phyloP scores from a whole-genome alignment of 2,113 vertebrate genomes.

The Cygnus atratus region DNA sequence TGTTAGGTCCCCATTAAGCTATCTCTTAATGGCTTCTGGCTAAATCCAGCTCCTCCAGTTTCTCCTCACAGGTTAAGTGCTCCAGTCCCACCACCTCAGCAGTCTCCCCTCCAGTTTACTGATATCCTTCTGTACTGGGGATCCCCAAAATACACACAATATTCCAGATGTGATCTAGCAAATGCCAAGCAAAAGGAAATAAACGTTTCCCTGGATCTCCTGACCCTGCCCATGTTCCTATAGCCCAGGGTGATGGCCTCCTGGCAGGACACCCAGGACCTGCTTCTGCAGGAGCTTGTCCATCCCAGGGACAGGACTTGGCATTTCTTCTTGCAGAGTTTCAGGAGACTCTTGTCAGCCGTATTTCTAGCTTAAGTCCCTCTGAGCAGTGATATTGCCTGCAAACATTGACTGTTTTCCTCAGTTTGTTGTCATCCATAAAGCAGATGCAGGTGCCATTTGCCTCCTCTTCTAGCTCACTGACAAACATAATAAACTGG shows the following conservation, averaged over 20 bases:
- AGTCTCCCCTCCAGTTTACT: accelerated
- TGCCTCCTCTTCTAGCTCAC: not conserved
- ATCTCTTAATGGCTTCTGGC: not conserved
- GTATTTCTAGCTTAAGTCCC: not conserved
- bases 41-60: not conserved
- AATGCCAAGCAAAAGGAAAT: not conserved
- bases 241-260: not conserved
- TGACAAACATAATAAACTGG: not conserved
- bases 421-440: not conserved
- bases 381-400: not conserved
- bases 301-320: not conserved
- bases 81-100: not conserved
- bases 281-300: not conserved
- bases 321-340: not conserved
- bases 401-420: not conserved
- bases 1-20: not conserved
- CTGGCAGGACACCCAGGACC: accelerated
- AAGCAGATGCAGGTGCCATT: not conserved
- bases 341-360: not conserved
- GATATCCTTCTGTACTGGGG: not conserved
- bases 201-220: not conserved
- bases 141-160: not conserved
- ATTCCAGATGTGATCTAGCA: not conserved
- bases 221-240: not conserved
- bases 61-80: not conserved